phyloP scores from a whole-genome alignment of 2,113 vertebrate species.

The Chlorocebus sabaeus region DNA sequence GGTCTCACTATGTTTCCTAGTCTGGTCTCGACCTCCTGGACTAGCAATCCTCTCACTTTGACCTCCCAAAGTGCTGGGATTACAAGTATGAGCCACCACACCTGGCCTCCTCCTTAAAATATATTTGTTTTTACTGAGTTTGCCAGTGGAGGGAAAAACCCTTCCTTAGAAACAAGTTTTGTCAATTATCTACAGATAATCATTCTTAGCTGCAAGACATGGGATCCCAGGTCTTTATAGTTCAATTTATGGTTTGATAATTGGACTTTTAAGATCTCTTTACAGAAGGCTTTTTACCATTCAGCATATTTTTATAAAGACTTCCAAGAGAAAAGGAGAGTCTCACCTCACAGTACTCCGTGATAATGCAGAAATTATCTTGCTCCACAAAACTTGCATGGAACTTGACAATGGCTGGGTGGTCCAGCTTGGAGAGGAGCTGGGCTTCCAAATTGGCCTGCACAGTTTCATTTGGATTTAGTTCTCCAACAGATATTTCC shows the following conservation, averaged over 20 bases:
- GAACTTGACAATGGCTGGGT: conserved; percentile 90
- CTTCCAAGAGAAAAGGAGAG: background rate
- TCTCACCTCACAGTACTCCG: conserved; percentile 92
- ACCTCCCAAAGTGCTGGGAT: no score
- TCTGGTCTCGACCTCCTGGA: no score
- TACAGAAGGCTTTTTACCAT: background rate
- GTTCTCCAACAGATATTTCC: conserved; percentile 86
- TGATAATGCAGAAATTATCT: conserved; percentile 90
- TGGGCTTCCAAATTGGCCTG: conserved; percentile 89
- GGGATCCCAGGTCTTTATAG: background rate
- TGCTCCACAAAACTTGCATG: conserved; percentile 88
- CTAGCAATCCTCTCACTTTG: no score
- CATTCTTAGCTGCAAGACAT: background rate
- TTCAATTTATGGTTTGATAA: background rate
- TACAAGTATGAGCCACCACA: no score
- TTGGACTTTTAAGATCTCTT: background rate
- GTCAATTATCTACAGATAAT: background rate
- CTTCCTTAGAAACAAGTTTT: background rate
- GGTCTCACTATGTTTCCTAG: no score
- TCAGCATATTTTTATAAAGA: background rate
- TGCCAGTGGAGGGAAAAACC: background rate
- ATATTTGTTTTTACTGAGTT: background rate
- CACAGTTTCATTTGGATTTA: conserved; percentile 89
- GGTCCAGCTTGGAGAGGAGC: conserved; percentile 88
- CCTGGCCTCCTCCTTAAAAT: background rate